Base-by-base conservation (phyloP, 2,797 vertebrate species). In the Enteromius paludinosus region DNA sequence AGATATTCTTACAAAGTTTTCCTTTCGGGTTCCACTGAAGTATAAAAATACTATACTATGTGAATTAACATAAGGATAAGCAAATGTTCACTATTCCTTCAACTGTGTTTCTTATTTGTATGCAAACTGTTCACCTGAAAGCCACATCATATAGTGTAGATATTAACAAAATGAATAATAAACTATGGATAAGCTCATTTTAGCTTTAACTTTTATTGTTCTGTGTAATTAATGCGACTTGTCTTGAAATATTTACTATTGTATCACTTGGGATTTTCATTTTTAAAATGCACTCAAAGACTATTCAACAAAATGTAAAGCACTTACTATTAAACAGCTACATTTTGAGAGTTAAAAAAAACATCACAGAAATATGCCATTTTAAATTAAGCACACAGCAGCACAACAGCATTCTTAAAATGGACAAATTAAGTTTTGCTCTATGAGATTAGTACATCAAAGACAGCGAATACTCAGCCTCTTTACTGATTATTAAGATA, bases 281-380 rank as follows among this genome's bases (percentile, higher is more conserved):
- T 25, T 66, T 79, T 38, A 56, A n/a, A 65, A 59, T 59, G 33
- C 5, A 59, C 38, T 70, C n/a, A 65, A 65, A 38, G 8, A 56
- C 68, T 73, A 25, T 18, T 52, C 45, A 28, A 54, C 33, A 54
- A 74, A 81, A 65, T 15, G 52, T 49, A 64, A 38, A 93, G 92
- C 86, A 85, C 91, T 93, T 90, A 90, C 90, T 91, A 92, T 93
- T 93, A 92, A 92, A 93, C 90, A 93, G 91, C 88, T 90, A 41
- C 35, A 35, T 35, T 35, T 35, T 35, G 35, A 35, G 35, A 41
- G 6, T 38, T 38, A 38, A 38, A 10, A 38, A 41, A 41, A 61
- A 6, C 59, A 30, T 30, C 18, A 45, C 30, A 77, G 72, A 71
- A 45, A 76, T 25, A 49, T 64, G 9, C 52, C 75, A 85, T 91